phyloP scores from a whole-genome alignment of 2,797 vertebrate genomes.

The Huso huso region DNA sequence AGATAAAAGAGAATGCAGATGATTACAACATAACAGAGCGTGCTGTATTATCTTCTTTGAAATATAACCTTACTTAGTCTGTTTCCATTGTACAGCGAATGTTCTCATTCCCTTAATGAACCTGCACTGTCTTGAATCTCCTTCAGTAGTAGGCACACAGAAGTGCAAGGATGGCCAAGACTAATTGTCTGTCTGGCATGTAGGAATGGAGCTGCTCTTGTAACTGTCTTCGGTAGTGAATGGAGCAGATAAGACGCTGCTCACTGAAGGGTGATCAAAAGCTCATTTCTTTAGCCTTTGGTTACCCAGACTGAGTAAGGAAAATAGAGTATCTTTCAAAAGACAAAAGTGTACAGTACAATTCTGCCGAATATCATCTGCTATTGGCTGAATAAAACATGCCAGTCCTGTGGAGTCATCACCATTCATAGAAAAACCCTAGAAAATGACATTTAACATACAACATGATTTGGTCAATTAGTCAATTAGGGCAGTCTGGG shows the following conservation, averaged over 20 bases:
- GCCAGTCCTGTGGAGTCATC: too few species aligned
- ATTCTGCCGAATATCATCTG: too few species aligned
- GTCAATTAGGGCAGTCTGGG: too few species aligned
- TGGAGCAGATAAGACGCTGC: slow-evolving; percentile 56
- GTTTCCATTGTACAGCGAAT: slow-evolving; percentile 70
- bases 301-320: slow-evolving; percentile 9
- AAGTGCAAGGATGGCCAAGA: slow-evolving; percentile 58
- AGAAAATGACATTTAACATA: too few species aligned
- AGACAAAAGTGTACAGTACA: too few species aligned
- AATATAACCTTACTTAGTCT: slow-evolving; percentile 64
- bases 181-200: slow-evolving; percentile 62
- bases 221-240: slow-evolving; percentile 65
- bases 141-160: slow-evolving; percentile 62
- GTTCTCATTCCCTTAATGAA: slow-evolving; percentile 73
- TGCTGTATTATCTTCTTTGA: slow-evolving; percentile 72
- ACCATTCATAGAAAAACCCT: too few species aligned
- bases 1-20: slow-evolving; percentile 61
- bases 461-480: too few species aligned
- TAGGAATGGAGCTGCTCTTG: slow-evolving; percentile 63
- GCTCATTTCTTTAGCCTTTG: slow-evolving; percentile 34
- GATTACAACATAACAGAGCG: slow-evolving; percentile 76
- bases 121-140: slow-evolving; percentile 60
- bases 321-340: too few species aligned
- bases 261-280: slow-evolving; percentile 44
- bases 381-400: too few species aligned